These are phyloP conservation scores for Protomyctophum bolini DNA, from an alignment of 2,113 vertebrate species.

Conservation along the genomic window DNA sequence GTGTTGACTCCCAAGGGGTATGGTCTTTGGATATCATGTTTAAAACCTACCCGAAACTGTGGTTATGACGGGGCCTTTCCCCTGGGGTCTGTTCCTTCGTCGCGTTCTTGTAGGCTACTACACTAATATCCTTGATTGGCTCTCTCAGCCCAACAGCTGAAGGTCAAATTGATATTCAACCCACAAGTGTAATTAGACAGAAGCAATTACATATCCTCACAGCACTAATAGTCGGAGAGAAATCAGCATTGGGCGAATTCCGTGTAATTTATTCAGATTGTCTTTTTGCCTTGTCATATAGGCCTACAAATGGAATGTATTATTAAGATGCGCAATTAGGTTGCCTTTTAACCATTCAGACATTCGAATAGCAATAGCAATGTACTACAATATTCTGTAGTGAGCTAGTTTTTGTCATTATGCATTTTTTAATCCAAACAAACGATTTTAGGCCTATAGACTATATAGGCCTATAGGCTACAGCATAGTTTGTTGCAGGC, in stretches of 20 bases:
- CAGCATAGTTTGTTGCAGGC: no score
- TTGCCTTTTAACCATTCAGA: conserved; percentile 13
- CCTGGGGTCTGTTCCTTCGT: conserved; percentile 86
- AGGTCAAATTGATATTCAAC: conserved; percentile 92
- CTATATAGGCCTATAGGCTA: no score
- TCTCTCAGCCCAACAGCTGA: conserved; percentile 87
- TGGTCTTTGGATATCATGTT: conserved; percentile 74
- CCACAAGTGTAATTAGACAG: conserved; percentile 85
- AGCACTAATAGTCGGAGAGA: conserved; percentile 73
- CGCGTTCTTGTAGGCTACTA: conserved; percentile 81
- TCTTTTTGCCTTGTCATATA: conserved; percentile 60
- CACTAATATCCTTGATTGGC: conserved; percentile 89
- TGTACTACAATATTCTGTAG: no score
- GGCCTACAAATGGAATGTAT: conserved; percentile 56
- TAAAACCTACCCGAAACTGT: conserved; percentile 79
- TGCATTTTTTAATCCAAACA: no score
- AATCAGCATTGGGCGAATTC: conserved; percentile 75
- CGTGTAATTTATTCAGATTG: conserved; percentile 78
- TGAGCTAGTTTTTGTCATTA: no score
- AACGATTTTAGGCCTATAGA: no score
- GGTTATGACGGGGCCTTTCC: conserved; percentile 79
- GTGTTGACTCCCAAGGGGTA: conserved; percentile 75
- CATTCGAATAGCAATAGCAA: conserved; percentile 14
- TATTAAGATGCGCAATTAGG: conserved; percentile 52
- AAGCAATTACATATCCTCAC: conserved; percentile 80